Evolutionary conservation across 2,797 vertebrate species (phyloP), one percentile per base, ranked within the genome.

Genomic region (Aeoliscus strigatus): DNA sequence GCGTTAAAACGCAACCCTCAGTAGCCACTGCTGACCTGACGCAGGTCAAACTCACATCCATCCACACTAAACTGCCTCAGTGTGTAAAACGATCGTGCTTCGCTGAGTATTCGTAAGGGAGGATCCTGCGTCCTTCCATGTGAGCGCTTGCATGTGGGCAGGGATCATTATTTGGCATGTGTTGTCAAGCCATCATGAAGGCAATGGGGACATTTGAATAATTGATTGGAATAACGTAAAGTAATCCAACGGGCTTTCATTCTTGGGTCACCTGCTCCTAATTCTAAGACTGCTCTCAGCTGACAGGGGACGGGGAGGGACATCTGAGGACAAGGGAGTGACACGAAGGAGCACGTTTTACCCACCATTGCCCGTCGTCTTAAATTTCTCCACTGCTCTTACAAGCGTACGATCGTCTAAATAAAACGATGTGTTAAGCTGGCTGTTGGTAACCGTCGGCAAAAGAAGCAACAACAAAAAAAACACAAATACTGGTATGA

Each of bases 151-250:
- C 29, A 40, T 51, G 57, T 15, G 56, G 44, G 56, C 29, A 32
- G 49, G 60, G 70, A 73, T 77, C 80, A 76, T 75, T 81, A 66
- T 75, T 71, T 68, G 75, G 70, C 65, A 49, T 62, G 74, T 35
- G 63, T 64, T 55, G 47, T 81, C 72, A 76, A 82, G 80, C 68
- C 64, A 69, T 79, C 77, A 57, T 71, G 67, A 64, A 77, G 58
- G 70, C 79, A 75, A 67, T 64, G 69, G 82, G 84, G 72, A 80
- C 78, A 75, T 85, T 81, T 89, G 81, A 90, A 88, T 88, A 86
- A 89, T 89, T 88, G 73, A 89, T 89, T 85, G 75, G 86, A 88
- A 87, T 88, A 87, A 88, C 87, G 87, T 89, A 87, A 88, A 89
- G 78, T 85, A 87, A 89, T 87, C 81, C 87, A 78, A 68, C 75